Conservation (phyloP, 2,113 vertebrate species). For the Corythornis vintsioides region DNA sequence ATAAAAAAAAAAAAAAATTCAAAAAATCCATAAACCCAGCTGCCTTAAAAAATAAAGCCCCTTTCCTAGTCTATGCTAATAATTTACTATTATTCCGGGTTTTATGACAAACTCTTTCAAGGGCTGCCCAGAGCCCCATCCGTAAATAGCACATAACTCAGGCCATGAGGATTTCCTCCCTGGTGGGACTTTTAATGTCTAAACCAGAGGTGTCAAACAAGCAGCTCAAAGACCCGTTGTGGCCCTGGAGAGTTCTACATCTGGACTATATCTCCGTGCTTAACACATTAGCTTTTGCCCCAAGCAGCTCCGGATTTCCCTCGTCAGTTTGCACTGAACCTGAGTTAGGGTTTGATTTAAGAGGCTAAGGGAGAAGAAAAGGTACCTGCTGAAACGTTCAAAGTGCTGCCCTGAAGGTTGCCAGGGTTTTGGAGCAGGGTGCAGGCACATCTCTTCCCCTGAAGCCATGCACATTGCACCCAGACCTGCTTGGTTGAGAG, state of each 20-base stretch:
- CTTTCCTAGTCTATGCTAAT: conserved; percentile 20
- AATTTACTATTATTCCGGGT: conserved; percentile 39
- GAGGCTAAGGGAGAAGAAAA: neutral
- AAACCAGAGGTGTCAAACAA: conserved; percentile 63
- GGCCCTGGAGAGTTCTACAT: conserved; percentile 55
- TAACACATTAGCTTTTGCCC: conserved; percentile 55
- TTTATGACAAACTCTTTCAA: conserved; percentile 36
- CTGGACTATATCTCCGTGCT: conserved; percentile 55
- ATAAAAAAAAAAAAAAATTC: neutral
- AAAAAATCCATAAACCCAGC: conserved; percentile 19
- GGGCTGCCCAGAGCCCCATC: conserved; percentile 50
- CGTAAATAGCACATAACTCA: conserved; percentile 28
- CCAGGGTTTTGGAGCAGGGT: neutral
- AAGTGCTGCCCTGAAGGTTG: conserved; percentile 11
- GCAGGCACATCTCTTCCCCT: neutral
- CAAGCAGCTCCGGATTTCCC: conserved; percentile 68
- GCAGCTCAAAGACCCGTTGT: conserved; percentile 44
- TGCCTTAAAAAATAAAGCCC: conserved; percentile 26
- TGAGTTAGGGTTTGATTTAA: conserved; percentile 35
- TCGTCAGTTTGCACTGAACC: neutral
- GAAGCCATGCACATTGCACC: neutral
- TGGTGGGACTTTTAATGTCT: conserved; percentile 37
- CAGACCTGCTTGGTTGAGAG: neutral
- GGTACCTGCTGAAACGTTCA: conserved; percentile 31
- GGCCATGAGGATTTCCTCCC: conserved; percentile 63